A percentile compares a stretch with the other conserved stretches of the same genome.
phyloP scores from a whole-genome alignment of 2,888 invertebrate genomes.

The Lasioglossum oenotherae region DNA sequence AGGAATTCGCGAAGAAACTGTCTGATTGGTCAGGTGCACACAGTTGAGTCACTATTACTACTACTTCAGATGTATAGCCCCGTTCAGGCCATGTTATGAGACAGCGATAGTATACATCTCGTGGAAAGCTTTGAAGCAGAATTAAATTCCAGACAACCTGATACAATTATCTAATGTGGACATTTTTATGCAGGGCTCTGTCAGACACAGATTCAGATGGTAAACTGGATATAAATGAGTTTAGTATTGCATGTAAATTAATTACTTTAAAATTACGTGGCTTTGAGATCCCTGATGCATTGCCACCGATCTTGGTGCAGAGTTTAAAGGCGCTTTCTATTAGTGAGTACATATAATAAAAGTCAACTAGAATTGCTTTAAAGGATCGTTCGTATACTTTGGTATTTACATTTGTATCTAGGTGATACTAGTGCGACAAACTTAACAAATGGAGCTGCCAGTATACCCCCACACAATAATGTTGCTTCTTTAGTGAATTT shows the following conservation, averaged over 20 bases:
- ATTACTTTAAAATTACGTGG: conserved; percentile 97
- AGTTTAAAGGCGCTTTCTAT: conserved; percentile 86
- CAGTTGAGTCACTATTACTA: no score
- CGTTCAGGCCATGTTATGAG: no score
- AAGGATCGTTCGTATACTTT: neutral
- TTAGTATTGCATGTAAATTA: conserved; percentile 98
- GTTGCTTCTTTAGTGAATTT: conserved; percentile 70
- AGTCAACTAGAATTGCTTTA: neutral
- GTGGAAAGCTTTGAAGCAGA: neutral
- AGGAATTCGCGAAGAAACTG: no score
- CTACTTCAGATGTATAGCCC: no score
- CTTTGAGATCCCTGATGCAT: conserved; percentile 93
- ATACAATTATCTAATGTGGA: conserved; percentile 7
- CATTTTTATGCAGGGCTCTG: conserved; percentile 87
- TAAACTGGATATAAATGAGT: conserved; percentile 97
- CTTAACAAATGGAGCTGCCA: conserved; percentile 64
- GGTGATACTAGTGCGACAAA: conserved; percentile 45
- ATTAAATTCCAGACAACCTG: conserved; percentile 4
- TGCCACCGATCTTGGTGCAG: conserved; percentile 91
- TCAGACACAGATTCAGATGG: conserved; percentile 99
- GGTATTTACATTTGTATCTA: conserved; percentile 21
- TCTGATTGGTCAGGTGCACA: no score
- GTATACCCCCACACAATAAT: conserved; percentile 54
- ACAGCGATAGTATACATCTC: neutral
- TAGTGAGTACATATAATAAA: conserved; percentile 80